Evolutionary conservation across 2,888 invertebrate genomes (phyloP), one percentile per base, ranked within the genome.

Genomic region (Trisateles emortualis): DNA sequence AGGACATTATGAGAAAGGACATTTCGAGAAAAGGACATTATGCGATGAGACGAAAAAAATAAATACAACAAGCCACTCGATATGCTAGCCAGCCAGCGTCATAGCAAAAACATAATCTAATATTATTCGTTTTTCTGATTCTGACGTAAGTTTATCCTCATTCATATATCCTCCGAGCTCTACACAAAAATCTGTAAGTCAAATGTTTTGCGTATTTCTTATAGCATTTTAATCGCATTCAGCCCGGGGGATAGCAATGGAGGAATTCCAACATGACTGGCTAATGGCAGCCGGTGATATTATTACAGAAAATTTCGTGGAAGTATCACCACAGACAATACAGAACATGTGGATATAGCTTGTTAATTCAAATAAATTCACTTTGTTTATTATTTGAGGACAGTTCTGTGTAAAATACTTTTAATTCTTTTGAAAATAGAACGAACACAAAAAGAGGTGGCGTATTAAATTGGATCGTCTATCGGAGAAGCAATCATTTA

Each of bases 201-300:
- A 35, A 44, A 33, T 30, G 30, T 16, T 33, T 24, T 10, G 30
- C 0, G 30, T 10, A 45, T 39, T 47, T 32, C 43, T 36, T 33
- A 46, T 16, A 39, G 35, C 45, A 54, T 41, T 62, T 24, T 42
- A 55, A 51, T 55, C 38, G 39, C 40, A 50, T 59, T 55, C 45
- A 58, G 41, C 61, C 49, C 39, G 46, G 38, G 44, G 64, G 47
- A 48, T 52, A 38, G 39, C 46, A 38, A 38, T 44, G 40, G 53
- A 58, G 61, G 44, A 67, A 64, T 68, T 62, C 53, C 55, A 32
- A 50, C 48, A 46, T 35, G 43, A 46, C 46, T 57, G 45, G 38
- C 51, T 38, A 52, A 32, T 39, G 42, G 40, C 40, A 33, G 17
- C 40, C 33, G 16, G 38, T 52, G 42, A 52, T 59, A 64, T 55